Conservation (phyloP, 35 echinoderm and acorn worm species). For the Heliocidaris erythrogramma region DNA sequence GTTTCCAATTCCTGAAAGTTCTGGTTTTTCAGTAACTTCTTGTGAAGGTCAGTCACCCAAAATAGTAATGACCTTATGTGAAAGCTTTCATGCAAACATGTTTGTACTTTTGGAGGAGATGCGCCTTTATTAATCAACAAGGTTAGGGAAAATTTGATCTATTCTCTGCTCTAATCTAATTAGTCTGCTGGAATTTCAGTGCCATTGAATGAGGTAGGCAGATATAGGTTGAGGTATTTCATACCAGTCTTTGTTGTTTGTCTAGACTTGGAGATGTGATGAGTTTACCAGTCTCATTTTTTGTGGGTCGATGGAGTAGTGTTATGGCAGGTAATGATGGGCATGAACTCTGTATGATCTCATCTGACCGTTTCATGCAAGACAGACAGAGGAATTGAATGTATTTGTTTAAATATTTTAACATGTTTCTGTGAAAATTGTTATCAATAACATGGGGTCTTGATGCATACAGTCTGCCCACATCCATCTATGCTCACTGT, state of each 20-base stretch:
- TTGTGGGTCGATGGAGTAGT: background rate
- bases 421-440: background rate
- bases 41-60: background rate
- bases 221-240: background rate
- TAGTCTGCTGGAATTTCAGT: background rate
- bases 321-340: background rate
- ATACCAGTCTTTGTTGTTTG: background rate
- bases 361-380: background rate
- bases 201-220: background rate
- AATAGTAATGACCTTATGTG: background rate
- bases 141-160: background rate
- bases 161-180: background rate
- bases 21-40: background rate
- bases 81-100: background rate
- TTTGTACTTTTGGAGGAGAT: background rate
- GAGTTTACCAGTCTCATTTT: slow-evolving; percentile 3
- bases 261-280: background rate
- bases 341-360: background rate
- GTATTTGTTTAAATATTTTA: background rate
- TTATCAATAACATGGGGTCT: too few relatives aligned
- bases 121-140: background rate
- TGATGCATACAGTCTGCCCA: too few relatives aligned
- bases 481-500: too few relatives aligned
- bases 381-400: background rate
- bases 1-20: background rate